Conservation (phyloP, 2,888 invertebrate genomes). For the Chalcis sispes region DNA sequence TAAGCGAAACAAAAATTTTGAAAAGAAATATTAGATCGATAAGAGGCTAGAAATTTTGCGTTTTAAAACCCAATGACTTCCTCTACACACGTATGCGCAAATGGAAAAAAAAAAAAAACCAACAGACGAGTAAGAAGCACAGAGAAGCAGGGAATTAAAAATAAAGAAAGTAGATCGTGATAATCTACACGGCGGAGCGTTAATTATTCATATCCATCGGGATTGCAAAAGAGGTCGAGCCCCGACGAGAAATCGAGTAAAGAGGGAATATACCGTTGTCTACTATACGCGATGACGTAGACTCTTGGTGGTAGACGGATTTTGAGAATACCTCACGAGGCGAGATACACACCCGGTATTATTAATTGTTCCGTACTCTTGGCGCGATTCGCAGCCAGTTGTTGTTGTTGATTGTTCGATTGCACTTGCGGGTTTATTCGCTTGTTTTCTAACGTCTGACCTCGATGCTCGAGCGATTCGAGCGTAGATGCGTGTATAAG, state of each 20-base stretch:
- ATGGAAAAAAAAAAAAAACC: no score
- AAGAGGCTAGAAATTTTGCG: no score
- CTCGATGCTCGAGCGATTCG: slow-evolving; percentile 31
- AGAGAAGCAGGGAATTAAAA: neutral
- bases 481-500: neutral
- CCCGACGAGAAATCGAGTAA: neutral
- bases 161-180: slow-evolving; percentile 44
- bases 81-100: no score
- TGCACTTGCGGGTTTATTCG: slow-evolving; percentile 28
- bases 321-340: no score
- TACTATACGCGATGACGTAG: no score
- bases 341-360: no score
- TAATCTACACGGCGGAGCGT: slow-evolving; percentile 39
- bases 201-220: slow-evolving; percentile 39
- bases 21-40: no score
- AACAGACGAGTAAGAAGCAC: no score
- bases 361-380: no score
- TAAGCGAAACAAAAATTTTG: no score
- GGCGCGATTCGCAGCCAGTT: neutral
- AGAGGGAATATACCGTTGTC: neutral
- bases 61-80: no score
- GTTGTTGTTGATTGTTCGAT: neutral
- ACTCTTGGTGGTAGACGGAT: no score
- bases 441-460: slow-evolving; percentile 38
- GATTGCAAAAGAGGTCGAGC: slow-evolving; percentile 40